Conservation (phyloP, 2,888 invertebrate genomes). For the Apamea anceps region DNA sequence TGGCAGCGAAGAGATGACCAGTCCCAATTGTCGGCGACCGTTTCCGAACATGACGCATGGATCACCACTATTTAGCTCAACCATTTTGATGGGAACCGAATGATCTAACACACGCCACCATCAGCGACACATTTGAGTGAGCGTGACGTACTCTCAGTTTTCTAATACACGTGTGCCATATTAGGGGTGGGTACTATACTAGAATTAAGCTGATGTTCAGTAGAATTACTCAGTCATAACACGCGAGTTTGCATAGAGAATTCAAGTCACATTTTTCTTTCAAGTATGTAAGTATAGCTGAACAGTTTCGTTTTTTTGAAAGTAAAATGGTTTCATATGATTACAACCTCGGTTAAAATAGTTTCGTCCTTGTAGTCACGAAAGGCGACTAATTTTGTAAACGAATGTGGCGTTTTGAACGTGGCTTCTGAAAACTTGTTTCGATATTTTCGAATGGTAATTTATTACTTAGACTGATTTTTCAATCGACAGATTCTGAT, state of each 20-base stretch:
- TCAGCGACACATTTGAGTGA: not conserved
- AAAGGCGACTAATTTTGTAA: conserved; percentile 49
- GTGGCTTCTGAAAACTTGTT: conserved; percentile 25
- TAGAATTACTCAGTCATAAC: conserved; percentile 6
- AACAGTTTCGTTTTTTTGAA: conserved; percentile 39
- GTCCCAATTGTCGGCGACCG: not conserved
- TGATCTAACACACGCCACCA: not conserved
- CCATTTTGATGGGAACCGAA: not conserved
- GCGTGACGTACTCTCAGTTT: not conserved
- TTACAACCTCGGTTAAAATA: conserved; percentile 50
- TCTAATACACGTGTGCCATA: not conserved
- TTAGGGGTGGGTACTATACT: not conserved
- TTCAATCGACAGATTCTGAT: too few species aligned
- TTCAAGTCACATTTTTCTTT: conserved; percentile 27
- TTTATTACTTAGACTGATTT: conserved; percentile 9
- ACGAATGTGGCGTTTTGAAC: conserved; percentile 21
- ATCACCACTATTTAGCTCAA: not conserved
- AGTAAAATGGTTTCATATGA: conserved; percentile 44
- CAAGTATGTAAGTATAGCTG: conserved; percentile 3
- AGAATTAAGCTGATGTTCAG: conserved; percentile 23
- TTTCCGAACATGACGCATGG: not conserved
- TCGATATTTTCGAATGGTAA: conserved; percentile 36
- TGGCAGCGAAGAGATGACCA: not conserved
- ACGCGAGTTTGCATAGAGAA: conserved; percentile 33
- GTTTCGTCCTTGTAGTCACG: conserved; percentile 55